phyloP scores from a whole-genome alignment of 92 coral and sea anemone genomes.

The Micromussa lordhowensis region DNA sequence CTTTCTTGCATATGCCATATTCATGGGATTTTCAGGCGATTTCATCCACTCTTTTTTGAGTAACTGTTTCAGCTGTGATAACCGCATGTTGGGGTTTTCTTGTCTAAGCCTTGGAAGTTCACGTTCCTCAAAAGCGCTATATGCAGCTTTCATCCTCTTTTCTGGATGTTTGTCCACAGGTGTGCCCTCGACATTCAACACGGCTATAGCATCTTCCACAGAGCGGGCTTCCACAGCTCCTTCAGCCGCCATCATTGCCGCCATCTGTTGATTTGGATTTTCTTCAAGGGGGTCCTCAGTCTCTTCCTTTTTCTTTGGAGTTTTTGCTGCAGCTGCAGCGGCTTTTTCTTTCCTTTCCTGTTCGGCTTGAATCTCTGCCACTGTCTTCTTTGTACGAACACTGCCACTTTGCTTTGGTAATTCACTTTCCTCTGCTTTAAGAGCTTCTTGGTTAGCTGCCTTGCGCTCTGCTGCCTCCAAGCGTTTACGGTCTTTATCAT shows the following conservation, averaged over 20 bases:
- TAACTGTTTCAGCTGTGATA: conserved; percentile 93
- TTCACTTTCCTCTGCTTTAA: conserved; percentile 79
- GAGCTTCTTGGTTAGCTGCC: conserved; percentile 69
- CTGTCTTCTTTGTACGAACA: conserved; percentile 77
- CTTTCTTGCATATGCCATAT: conserved; percentile 38
- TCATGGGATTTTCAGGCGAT: conserved; percentile 96
- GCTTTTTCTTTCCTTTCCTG: conserved; percentile 67
- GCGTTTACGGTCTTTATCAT: conserved; percentile 82
- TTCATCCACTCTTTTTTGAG: conserved; percentile 96
- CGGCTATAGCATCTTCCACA: conserved; percentile 95
- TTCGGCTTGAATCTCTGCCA: conserved; percentile 73
- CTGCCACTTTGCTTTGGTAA: conserved; percentile 54
- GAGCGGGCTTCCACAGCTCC: conserved; percentile 95
- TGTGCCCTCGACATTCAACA: conserved; percentile 60
- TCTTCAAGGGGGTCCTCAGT: conserved; percentile 75
- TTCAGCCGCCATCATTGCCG: conserved; percentile 80
- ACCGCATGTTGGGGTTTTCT: conserved; percentile 90
- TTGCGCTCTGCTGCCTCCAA: conserved; percentile 81
- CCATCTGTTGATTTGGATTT: conserved; percentile 89
- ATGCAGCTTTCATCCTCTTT: conserved; percentile 92
- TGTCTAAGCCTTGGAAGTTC: conserved; percentile 83
- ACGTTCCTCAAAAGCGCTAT: conserved; percentile 82
- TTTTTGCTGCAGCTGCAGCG: conserved; percentile 32
- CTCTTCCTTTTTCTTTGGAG: conserved; percentile 51
- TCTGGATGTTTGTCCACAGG: conserved; percentile 93